phyloP scores from a whole-genome alignment of 2,797 vertebrate species.

The Nyctibius grandis region DNA sequence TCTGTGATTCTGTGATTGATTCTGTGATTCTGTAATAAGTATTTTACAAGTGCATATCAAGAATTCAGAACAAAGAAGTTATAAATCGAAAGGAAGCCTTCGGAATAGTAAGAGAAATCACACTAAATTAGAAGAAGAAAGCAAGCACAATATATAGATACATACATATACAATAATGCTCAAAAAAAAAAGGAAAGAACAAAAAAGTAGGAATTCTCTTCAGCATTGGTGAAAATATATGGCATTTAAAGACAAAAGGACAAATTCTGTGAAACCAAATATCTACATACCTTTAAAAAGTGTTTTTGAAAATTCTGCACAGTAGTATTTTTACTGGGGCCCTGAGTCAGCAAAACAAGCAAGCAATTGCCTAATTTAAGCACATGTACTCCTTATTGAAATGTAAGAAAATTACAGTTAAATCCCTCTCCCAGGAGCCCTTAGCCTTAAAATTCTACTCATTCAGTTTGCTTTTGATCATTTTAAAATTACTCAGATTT shows the following conservation, averaged over 20 bases:
- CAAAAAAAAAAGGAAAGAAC: accelerated
- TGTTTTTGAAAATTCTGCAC: background rate
- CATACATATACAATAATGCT: background rate
- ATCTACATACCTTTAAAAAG: background rate
- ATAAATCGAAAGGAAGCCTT: background rate
- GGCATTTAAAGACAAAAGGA: background rate
- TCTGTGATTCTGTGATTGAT: no score
- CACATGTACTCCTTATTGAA: background rate
- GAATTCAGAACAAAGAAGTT: background rate
- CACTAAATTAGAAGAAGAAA: background rate
- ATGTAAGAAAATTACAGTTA: background rate
- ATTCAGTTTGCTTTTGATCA: background rate
- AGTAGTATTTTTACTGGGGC: background rate
- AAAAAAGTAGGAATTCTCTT: background rate
- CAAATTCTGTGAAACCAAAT: background rate
- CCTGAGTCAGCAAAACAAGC: background rate
- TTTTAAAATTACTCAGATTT: background rate
- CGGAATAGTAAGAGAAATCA: background rate
- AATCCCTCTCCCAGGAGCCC: background rate
- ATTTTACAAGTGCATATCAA: background rate
- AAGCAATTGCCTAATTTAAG: background rate
- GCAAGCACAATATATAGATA: background rate
- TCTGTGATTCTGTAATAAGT: no score
- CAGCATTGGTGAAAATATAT: background rate
- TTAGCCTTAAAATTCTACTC: background rate